These are phyloP conservation scores for Cremastinae sp. DNA, from an alignment of 2,888 invertebrate genomes.

Conservation along the genomic window DNA sequence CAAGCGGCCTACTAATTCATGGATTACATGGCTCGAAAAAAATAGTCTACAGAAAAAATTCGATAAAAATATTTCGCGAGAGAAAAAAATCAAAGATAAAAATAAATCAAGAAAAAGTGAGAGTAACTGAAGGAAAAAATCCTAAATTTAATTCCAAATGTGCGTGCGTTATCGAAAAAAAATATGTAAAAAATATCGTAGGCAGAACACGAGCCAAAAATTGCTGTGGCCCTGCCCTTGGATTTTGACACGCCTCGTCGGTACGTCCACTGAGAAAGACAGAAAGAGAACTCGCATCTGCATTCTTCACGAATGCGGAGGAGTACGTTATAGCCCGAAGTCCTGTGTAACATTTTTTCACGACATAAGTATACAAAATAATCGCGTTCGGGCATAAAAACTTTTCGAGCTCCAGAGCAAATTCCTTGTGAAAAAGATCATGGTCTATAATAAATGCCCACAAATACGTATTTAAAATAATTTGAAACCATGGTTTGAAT, in stretches of 20 bases:
- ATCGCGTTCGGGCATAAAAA: not conserved
- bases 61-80: too few relatives aligned
- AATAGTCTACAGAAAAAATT: too few relatives aligned
- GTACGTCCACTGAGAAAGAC: not conserved
- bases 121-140: slow-evolving; percentile 8
- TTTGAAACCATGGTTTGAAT: too few relatives aligned
- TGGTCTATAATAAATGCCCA: too few relatives aligned
- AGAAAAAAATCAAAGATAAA: not conserved
- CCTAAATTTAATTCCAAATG: slow-evolving; percentile 6
- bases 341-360: slow-evolving; percentile 35
- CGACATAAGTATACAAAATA: not conserved
- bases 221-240: slow-evolving; percentile 54
- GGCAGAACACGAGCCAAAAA: slow-evolving; percentile 37
- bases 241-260: slow-evolving; percentile 52
- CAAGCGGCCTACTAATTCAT: too few relatives aligned
- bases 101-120: not conserved
- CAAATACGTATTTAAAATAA: too few relatives aligned
- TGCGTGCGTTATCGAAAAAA: slow-evolving; percentile 10
- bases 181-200: slow-evolving; percentile 10
- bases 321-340: slow-evolving; percentile 46
- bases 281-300: slow-evolving; percentile 40
- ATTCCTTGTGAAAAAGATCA: not conserved
- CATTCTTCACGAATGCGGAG: slow-evolving; percentile 56
- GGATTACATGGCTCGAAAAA: too few relatives aligned
- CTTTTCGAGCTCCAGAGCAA: not conserved